Evolutionary conservation across 2,888 invertebrate genomes (phyloP).

Genomic region (Epirrita christyi): DNA sequence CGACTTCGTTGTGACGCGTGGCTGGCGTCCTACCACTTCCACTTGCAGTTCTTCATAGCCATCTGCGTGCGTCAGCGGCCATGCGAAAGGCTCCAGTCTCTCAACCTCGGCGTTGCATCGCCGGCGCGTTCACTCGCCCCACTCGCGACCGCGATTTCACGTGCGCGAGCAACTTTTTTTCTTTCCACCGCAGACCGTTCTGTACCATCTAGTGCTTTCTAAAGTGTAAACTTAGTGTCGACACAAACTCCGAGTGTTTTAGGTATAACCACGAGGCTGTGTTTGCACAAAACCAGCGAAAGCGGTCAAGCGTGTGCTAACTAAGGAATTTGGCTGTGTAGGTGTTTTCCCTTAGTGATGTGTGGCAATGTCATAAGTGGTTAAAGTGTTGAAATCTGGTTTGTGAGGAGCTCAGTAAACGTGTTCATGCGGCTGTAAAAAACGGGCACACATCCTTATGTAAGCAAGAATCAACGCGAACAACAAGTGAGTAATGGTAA

Average conservation of each 20-base stretch:
- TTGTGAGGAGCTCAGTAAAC: constrained; percentile 71
- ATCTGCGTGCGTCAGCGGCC: constrained; percentile 38
- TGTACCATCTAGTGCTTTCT: constrained; percentile 36
- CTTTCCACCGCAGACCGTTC: constrained; percentile 24
- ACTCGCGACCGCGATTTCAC: constrained; percentile 40
- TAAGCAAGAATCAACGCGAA: constrained; percentile 67
- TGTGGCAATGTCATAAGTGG: constrained; percentile 81
- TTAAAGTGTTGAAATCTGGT: constrained; percentile 78
- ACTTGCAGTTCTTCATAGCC: constrained; percentile 39
- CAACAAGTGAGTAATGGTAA: constrained; percentile 72
- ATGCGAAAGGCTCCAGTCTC: constrained; percentile 41
- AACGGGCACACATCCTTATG: constrained; percentile 77
- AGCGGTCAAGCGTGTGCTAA: constrained; percentile 70
- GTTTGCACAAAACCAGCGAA: constrained; percentile 71
- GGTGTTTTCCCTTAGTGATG: constrained; percentile 73
- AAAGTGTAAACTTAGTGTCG: constrained; percentile 34
- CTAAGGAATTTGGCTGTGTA: constrained; percentile 69
- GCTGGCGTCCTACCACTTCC: constrained; percentile 33
- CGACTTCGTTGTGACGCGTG: constrained; percentile 16
- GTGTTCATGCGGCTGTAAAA: constrained; percentile 68
- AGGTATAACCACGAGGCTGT: constrained; percentile 46
- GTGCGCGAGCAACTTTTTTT: constrained; percentile 47
- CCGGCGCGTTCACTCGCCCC: constrained; percentile 38
- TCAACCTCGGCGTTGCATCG: constrained; percentile 49
- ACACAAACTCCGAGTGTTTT: constrained; percentile 40